These are phyloP conservation scores for Synergus itoensis DNA, from an alignment of 2,888 invertebrate genomes.

Conservation along the genomic window DNA sequence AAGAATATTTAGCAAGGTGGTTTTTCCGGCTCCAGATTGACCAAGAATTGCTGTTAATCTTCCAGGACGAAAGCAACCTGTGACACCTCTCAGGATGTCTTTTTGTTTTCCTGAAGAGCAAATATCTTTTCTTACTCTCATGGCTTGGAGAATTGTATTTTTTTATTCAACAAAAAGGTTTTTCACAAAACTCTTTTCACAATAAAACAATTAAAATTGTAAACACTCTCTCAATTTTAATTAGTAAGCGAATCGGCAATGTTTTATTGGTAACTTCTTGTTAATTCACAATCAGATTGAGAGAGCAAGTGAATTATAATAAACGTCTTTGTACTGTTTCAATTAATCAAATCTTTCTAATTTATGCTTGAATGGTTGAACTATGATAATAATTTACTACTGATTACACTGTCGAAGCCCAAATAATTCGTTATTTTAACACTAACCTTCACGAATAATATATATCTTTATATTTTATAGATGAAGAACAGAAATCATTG, in stretches of 20 bases:
- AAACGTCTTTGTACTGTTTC: neutral
- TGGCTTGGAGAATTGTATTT: no score
- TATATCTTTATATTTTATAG: neutral
- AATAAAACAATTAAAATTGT: no score
- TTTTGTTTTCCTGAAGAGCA: conserved; percentile 62
- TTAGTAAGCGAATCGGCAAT: no score
- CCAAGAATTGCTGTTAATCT: conserved; percentile 84
- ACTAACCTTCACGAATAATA: neutral
- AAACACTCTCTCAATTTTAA: no score
- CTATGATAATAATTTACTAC: neutral
- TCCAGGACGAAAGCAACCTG: conserved; percentile 82
- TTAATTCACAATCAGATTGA: no score
- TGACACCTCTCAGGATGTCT: conserved; percentile 80
- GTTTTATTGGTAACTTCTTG: no score
- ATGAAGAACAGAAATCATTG: neutral
- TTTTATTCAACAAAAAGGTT: neutral
- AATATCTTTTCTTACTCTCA: neutral
- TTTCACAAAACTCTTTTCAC: neutral
- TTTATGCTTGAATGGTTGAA: neutral
- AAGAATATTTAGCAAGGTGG: conserved; percentile 86
- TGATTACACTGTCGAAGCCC: neutral
- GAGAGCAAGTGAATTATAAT: neutral
- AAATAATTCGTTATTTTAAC: neutral
- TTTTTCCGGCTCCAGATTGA: conserved; percentile 88
- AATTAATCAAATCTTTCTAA: neutral